phyloP scores from a whole-genome alignment of 2,797 vertebrate species.

The Aldrovandia affinis region DNA sequence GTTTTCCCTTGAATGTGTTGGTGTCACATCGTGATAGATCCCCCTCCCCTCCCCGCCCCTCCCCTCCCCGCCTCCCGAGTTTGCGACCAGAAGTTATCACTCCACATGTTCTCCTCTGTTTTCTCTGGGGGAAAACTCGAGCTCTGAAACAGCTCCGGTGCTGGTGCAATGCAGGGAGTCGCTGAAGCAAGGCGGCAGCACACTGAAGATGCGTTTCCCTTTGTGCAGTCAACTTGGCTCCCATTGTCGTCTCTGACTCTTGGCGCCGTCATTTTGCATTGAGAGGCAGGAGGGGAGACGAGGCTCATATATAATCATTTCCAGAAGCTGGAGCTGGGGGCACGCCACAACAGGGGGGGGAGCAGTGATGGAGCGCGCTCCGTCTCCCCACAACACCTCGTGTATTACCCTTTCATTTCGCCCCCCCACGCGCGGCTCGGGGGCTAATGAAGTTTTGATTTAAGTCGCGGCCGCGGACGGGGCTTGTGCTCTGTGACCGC shows the following conservation, averaged over 20 bases:
- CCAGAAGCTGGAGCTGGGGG: background rate
- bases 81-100: background rate
- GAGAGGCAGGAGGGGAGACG: background rate
- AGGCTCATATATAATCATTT: background rate
- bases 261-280: too few species aligned
- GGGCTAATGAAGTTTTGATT: background rate
- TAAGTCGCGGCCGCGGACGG: background rate
- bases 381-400: background rate
- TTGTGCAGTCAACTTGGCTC: background rate
- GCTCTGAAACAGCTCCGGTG: background rate
- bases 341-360: background rate
- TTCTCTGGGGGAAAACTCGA: background rate
- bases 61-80: background rate
- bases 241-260: background rate
- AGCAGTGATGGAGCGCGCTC: background rate
- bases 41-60: background rate
- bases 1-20: background rate
- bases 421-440: background rate
- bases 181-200: background rate
- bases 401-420: background rate
- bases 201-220: background rate
- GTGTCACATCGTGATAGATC: background rate
- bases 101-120: background rate
- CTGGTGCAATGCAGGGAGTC: background rate
- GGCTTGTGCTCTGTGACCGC: background rate